Percentiles rank a stretch among this genome's conserved stretches.
Conservation (phyloP, 2,113 vertebrate genomes). For the Hepsetus odoe region DNA sequence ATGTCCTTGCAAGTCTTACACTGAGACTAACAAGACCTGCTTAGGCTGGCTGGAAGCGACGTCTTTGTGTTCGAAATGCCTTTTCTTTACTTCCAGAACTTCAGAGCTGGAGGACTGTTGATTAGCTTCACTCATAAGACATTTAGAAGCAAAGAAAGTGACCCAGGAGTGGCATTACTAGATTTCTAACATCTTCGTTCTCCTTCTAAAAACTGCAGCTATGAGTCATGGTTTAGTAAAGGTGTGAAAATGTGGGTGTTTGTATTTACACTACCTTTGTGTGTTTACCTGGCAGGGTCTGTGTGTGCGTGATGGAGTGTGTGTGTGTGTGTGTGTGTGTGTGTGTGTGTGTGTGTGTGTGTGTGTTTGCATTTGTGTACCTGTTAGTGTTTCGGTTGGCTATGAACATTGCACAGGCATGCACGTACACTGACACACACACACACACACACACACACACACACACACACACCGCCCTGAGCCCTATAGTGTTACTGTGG, state of each 20-base stretch:
- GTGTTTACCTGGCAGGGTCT: conserved; percentile 41
- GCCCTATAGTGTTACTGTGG: conserved; percentile 46
- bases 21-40: too few species aligned
- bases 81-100: too few species aligned
- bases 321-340: conserved; percentile 12
- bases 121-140: too few species aligned
- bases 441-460: background rate
- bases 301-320: conserved; percentile 12
- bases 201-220: background rate
- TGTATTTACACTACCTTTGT: conserved; percentile 30
- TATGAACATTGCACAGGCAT: conserved; percentile 30
- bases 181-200: background rate
- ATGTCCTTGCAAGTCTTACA: too few species aligned
- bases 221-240: conserved; percentile 24
- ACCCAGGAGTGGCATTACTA: background rate
- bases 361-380: conserved; percentile 37
- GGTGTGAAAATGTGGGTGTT: conserved; percentile 3
- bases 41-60: too few species aligned
- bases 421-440: background rate
- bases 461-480: conserved; percentile 15
- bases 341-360: conserved; percentile 27
- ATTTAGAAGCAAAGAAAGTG: background rate
- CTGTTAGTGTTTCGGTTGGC: conserved; percentile 47
- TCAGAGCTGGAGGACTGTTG: too few species aligned
- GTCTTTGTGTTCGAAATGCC: too few species aligned